A percentile compares a stretch with the other conserved stretches of the same genome.
These are phyloP conservation scores for Oreochromis mossambicus DNA, from an alignment of 2,797 vertebrate genomes.

Conservation along the genomic window DNA sequence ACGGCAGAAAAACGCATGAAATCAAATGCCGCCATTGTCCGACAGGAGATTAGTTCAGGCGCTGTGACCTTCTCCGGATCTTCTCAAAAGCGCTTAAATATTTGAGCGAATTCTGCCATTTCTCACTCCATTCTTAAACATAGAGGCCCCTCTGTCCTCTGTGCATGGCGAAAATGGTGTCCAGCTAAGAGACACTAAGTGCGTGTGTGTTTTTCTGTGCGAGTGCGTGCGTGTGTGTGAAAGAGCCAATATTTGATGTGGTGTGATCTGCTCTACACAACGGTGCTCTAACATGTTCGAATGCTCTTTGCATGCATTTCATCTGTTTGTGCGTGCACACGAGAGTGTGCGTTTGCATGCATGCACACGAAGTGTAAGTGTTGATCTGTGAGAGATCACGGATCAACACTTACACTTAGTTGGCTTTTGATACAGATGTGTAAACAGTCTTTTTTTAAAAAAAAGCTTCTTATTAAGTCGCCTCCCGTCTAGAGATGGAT, in stretches of 20 bases:
- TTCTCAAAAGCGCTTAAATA: constrained; percentile 71
- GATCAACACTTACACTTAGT: background rate
- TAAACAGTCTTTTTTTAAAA: background rate
- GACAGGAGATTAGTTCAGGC: constrained; percentile 59
- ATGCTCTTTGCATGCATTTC: background rate
- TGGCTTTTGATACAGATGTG: background rate
- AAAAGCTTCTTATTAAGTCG: constrained; percentile 14
- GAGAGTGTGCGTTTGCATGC: background rate
- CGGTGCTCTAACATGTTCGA: background rate
- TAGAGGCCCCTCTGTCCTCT: constrained; percentile 61
- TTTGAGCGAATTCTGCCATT: constrained; percentile 70
- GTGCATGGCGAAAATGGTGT: background rate
- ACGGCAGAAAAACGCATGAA: constrained; percentile 42
- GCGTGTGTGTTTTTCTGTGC: background rate
- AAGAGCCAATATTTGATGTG: constrained; percentile 18
- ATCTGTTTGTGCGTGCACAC: background rate
- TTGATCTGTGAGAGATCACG: background rate
- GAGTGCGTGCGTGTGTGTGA: background rate
- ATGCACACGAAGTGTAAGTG: background rate
- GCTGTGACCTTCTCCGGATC: constrained; percentile 68
- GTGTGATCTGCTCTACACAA: background rate
- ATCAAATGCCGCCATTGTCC: constrained; percentile 68
- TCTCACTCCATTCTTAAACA: constrained; percentile 60
- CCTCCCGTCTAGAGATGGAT: background rate
- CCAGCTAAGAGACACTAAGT: constrained; percentile 4